Conservation (phyloP, 2,113 vertebrate genomes). For the Tetraodon nigroviridis region DNA sequence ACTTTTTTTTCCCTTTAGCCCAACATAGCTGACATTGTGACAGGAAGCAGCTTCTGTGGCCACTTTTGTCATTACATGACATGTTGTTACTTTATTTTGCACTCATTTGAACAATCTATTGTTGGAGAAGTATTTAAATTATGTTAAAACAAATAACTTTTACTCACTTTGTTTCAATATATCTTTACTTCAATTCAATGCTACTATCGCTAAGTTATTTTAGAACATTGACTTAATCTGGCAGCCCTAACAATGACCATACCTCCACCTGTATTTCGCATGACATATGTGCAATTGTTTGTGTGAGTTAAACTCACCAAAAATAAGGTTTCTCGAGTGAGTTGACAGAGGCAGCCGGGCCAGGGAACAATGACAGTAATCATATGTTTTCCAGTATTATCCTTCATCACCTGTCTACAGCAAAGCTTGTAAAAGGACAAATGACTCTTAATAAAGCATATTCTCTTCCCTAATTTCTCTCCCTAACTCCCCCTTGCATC, state of each 20-base stretch:
- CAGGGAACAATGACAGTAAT: conserved; percentile 71
- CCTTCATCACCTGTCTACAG: conserved; percentile 72
- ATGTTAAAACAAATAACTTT: conserved; percentile 2
- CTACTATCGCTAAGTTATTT: no score
- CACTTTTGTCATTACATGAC: conserved; percentile 14
- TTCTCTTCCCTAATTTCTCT: conserved; percentile 43
- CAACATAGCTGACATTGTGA: conserved; percentile 17
- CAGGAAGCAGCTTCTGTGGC: conserved; percentile 18
- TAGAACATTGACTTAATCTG: no score
- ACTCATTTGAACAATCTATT: not conserved
- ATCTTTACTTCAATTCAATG: not conserved
- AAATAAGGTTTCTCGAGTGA: conserved; percentile 56
- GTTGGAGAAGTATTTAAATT: not conserved
- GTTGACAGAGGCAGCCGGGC: conserved; percentile 59
- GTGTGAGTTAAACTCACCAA: conserved; percentile 37
- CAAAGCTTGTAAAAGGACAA: conserved; percentile 73
- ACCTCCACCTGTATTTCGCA: no score
- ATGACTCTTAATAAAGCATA: conserved; percentile 73
- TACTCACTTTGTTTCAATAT: not conserved
- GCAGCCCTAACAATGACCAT: conserved; percentile 17
- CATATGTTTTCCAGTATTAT: conserved; percentile 68
- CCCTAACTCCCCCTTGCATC: conserved; percentile 22
- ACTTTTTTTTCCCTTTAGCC: not conserved
- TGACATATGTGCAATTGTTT: conserved; percentile 10
- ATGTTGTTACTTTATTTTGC: conserved; percentile 1